Percentiles rank a stretch among this genome's conserved stretches.
These are phyloP conservation scores for Trialeurodes vaporariorum DNA, from an alignment of 1,140 invertebrate species.

Conservation along the genomic window DNA sequence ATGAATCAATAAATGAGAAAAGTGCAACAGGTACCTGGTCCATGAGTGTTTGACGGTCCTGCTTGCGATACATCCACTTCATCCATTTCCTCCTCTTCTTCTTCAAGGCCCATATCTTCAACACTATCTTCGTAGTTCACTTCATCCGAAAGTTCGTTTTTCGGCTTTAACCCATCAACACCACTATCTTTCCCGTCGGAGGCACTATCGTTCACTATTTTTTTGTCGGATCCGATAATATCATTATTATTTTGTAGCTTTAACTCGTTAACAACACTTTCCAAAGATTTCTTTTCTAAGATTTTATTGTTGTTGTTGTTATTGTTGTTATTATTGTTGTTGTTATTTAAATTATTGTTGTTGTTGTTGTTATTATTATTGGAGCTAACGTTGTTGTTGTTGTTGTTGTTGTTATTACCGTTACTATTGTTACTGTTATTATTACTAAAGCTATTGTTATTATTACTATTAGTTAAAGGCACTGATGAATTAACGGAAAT, in stretches of 20 bases:
- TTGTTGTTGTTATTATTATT: slow-evolving; percentile 6
- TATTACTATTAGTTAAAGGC: slow-evolving; percentile 3
- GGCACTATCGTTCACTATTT: not conserved
- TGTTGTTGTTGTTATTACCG: slow-evolving; percentile 2
- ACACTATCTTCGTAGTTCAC: slow-evolving; percentile 24
- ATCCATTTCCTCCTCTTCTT: slow-evolving; percentile 25
- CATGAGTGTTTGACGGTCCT: slow-evolving; percentile 20
- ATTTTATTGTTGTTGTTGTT: slow-evolving; percentile 1
- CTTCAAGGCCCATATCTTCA: slow-evolving; percentile 24
- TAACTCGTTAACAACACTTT: not conserved
- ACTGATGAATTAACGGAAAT: not conserved
- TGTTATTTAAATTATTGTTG: slow-evolving; percentile 3
- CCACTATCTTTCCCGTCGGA: slow-evolving; percentile 12
- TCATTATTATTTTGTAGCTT: not conserved
- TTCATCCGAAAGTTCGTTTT: slow-evolving; percentile 12
- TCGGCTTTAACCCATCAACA: slow-evolving; percentile 18
- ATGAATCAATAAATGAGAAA: too few species aligned
- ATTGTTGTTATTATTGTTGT: slow-evolving; percentile 4
- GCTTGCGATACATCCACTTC: slow-evolving; percentile 21
- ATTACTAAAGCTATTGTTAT: slow-evolving; percentile 1
- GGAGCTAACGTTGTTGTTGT: slow-evolving; percentile 7
- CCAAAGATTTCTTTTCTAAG: not conserved
- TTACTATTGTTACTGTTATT: slow-evolving; percentile 2
- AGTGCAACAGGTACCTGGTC: not conserved
- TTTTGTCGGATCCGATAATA: not conserved